Evolutionary conservation across 2,113 vertebrate genomes (phyloP).

Genomic region (Podarcis cretensis): DNA sequence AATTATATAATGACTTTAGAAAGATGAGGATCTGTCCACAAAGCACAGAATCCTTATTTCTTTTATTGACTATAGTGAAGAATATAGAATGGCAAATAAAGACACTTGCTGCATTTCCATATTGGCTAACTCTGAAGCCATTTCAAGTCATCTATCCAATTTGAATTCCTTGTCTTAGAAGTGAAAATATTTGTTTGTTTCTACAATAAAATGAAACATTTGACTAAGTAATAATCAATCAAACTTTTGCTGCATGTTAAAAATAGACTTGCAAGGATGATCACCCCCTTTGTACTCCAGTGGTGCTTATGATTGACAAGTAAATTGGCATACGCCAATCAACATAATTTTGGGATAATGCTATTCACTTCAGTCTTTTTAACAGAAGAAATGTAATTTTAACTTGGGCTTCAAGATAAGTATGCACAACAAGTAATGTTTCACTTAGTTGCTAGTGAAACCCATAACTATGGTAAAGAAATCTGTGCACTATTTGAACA

Average conservation of each 20-base stretch:
- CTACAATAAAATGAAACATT: background rate
- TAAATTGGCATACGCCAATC: constrained; percentile 67
- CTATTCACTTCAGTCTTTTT: constrained; percentile 43
- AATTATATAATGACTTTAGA: background rate
- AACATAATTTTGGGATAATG: constrained; percentile 44
- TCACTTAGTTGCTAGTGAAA: constrained; percentile 61
- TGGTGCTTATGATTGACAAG: constrained; percentile 50
- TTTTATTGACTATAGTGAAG: background rate
- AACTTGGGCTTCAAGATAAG: constrained; percentile 51
- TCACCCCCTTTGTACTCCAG: constrained; percentile 7
- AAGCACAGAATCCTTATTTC: background rate
- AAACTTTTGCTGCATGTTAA: constrained; percentile 24
- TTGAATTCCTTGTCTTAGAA: constrained; percentile 47
- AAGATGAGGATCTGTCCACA: background rate
- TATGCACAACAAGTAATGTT: constrained; percentile 65
- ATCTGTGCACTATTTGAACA: constrained; percentile 40
- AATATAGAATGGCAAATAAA: background rate
- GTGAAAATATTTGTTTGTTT: constrained; percentile 29
- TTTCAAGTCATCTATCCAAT: constrained; percentile 32
- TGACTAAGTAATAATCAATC: constrained; percentile 32
- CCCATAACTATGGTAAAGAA: constrained; percentile 65
- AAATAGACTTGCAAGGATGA: constrained; percentile 25
- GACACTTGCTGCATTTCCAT: constrained; percentile 15
- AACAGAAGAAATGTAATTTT: constrained; percentile 55
- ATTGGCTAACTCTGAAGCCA: constrained; percentile 40